Evolutionary conservation across 2,113 vertebrate genomes (phyloP), one percentile per base, ranked within the genome.

Genomic region (Speoplatyrhinus poulsoni): DNA sequence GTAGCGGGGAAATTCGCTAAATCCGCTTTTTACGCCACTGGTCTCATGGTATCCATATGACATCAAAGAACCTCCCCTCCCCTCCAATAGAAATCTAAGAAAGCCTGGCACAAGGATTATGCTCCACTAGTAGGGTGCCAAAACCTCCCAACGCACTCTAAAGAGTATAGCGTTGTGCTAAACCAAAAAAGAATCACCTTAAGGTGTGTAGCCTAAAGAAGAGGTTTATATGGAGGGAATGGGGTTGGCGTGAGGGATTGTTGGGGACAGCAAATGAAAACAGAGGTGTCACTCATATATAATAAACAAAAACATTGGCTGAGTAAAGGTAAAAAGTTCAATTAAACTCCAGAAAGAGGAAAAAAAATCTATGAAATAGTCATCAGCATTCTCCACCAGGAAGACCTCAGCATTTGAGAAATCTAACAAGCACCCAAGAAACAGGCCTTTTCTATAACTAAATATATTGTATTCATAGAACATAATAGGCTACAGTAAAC

Each of bases 51-150:
- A 89, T 87, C 81, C 68, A 7, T 76, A 66, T 75, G 81, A 87
- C 88, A 89, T 91, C 88, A 91, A 87, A 91, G 81, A 82, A 53
- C 47, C 54, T 59, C 63, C 70, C 16, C 56, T 12, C 50, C 70
- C 67, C 66, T 12, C 68, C 46, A 60, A 12, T 46, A 70, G 69
- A 81, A 87, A 87, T 72, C 67, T 82, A 76, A 87, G 81, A 84
- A 82, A 87, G 81, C 82, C 72, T 82, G 82, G 76, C 67, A 88
- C 80, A 76, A 88, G 85, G 89, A 89, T 87, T 87, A 84, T 77
- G 75, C 81, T 78, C 82, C 80, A 85, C 71, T 65, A 74, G 60
- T 4, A 26, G 72, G 79, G 76, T 74, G 64, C 79, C 74, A 41
- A 60, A 49, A 65, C 16, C 58, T 63, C 53, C 61, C 67, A 19